Evolutionary conservation across 2,113 vertebrate species (phyloP).

Genomic region (Pelvicachromis taeniatus): DNA sequence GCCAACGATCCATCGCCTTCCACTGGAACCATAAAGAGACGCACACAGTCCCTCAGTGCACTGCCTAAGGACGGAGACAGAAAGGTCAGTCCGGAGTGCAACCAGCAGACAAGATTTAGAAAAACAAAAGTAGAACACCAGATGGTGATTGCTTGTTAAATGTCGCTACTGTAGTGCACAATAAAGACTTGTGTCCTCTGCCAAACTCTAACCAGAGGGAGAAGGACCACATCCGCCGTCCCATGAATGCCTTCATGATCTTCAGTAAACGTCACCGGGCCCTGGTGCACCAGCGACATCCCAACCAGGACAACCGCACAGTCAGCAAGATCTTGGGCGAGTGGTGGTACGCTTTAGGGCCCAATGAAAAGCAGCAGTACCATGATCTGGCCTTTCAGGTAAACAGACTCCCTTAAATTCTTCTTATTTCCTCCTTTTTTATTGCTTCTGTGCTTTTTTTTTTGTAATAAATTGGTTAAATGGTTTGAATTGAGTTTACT

Average conservation of each 20-base stretch:
- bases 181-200: not conserved
- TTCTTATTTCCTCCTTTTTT: not conserved
- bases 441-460: not conserved
- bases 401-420: fast-evolving
- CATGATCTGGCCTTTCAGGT: constrained; percentile 95
- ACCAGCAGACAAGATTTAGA: not conserved
- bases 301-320: constrained; percentile 92
- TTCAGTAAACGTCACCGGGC: constrained; percentile 92
- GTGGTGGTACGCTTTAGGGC: constrained; percentile 92
- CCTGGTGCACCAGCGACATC: constrained; percentile 89
- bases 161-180: not conserved
- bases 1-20: constrained; percentile 78
- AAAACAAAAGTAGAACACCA: not conserved
- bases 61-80: constrained; percentile 88
- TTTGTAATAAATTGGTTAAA: not conserved
- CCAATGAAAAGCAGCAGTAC: constrained; percentile 92
- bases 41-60: constrained; percentile 89
- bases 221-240: constrained; percentile 90
- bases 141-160: not conserved
- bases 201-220: constrained; percentile 73
- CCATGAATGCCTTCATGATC: constrained; percentile 97
- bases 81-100: constrained; percentile 68
- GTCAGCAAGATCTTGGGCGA: constrained; percentile 95
- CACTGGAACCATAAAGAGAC: constrained; percentile 79
- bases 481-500: not conserved